Percentiles rank a stretch among this genome's conserved stretches.
Conservation (phyloP, 2,113 vertebrate genomes). For the Casuarius casuarius region DNA sequence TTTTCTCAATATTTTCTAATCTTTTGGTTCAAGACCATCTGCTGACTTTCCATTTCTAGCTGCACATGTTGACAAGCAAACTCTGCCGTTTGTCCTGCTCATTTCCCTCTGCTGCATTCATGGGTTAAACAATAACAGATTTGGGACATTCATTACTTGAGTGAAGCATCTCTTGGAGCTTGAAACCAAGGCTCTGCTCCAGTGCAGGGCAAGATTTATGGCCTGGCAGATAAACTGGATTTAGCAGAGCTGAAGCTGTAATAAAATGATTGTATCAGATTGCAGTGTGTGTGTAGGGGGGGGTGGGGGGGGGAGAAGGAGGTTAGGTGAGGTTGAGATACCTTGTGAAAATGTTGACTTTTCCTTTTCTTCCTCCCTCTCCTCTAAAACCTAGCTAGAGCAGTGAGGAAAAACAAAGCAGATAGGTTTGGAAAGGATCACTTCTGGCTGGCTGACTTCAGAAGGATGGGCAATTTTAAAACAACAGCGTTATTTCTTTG, state of each 20-base stretch:
- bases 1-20: conserved; percentile 17
- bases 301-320: too few relatives aligned
- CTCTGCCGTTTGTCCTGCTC: accelerated
- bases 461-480: conserved; percentile 59
- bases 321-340: neutral
- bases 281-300: neutral
- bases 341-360: neutral
- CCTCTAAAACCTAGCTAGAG: neutral
- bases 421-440: conserved; percentile 36
- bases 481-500: conserved; percentile 49
- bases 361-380: neutral
- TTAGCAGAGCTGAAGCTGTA: conserved; percentile 30
- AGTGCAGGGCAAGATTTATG: conserved; percentile 1
- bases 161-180: neutral
- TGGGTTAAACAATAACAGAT: neutral
- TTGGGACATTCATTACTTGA: neutral
- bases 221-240: conserved; percentile 8
- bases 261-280: conserved; percentile 31
- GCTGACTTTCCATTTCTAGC: neutral
- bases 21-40: neutral
- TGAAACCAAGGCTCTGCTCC: neutral
- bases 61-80: neutral
- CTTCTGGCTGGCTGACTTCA: conserved; percentile 48
- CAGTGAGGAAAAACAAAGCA: conserved; percentile 18
- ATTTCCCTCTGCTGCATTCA: neutral